Percentiles rank a stretch among this genome's conserved stretches.
Conservation (phyloP, 1,140 invertebrate genomes). For the Drosophila arawakana region DNA sequence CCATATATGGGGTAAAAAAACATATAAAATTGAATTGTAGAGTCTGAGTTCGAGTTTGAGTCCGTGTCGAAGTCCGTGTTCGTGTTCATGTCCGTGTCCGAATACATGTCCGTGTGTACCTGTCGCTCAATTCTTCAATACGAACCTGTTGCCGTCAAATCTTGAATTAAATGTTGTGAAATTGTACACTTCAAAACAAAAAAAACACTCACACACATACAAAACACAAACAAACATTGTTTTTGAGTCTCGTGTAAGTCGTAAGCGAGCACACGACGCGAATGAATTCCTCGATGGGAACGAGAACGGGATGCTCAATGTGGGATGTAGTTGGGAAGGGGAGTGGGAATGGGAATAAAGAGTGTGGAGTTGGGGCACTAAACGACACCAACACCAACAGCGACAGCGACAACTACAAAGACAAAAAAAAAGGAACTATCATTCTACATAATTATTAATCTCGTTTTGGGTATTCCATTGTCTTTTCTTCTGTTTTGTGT, state of each 20-base stretch:
- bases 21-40: slow-evolving; percentile 19
- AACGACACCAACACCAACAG: no score
- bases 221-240: slow-evolving; percentile 1
- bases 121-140: slow-evolving; percentile 66
- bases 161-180: slow-evolving; percentile 83
- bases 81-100: neutral
- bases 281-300: slow-evolving; percentile 2
- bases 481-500: slow-evolving; percentile 28
- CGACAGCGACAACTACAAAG: neutral
- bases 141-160: slow-evolving; percentile 78
- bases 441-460: slow-evolving; percentile 78
- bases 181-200: slow-evolving; percentile 78
- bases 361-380: no score
- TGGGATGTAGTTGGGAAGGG: no score
- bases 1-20: neutral
- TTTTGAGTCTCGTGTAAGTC: slow-evolving; percentile 35
- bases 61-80: neutral
- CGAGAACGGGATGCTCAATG: neutral
- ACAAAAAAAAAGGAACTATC: slow-evolving; percentile 73
- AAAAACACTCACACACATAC: slow-evolving; percentile 34
- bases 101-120: slow-evolving; percentile 53
- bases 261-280: slow-evolving; percentile 29
- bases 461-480: slow-evolving; percentile 42
- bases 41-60: neutral
- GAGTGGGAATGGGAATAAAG: neutral